phyloP scores from a whole-genome alignment of 2,113 vertebrate species.

The Patagioenas fasciata region DNA sequence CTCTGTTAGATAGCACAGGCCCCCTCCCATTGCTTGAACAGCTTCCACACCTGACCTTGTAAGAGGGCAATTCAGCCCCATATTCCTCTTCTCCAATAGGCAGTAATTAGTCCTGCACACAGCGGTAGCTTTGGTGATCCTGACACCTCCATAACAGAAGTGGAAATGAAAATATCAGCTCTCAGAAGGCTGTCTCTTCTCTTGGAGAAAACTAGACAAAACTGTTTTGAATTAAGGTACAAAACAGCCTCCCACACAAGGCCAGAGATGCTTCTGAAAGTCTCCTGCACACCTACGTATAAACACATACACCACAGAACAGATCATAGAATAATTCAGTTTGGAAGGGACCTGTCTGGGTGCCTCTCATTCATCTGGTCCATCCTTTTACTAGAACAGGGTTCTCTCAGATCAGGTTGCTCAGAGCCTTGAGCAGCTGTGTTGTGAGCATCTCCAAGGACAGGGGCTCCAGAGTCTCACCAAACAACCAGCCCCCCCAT shows the following conservation, averaged over 20 bases:
- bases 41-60: background rate
- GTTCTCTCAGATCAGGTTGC: background rate
- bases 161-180: background rate
- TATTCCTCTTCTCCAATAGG: background rate
- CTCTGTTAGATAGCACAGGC: background rate
- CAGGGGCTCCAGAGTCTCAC: background rate
- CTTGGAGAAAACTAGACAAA: background rate
- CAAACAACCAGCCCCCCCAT: background rate
- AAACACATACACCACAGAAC: background rate
- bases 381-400: background rate
- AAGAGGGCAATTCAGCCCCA: background rate
- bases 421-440: background rate
- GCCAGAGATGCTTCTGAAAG: background rate
- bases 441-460: background rate
- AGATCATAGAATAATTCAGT: background rate
- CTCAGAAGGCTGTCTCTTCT: background rate
- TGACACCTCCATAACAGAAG: background rate
- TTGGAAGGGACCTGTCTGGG: background rate
- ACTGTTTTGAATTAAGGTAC: background rate
- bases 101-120: background rate
- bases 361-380: background rate
- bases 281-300: background rate
- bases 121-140: background rate
- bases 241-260: background rate
- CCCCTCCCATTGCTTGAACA: background rate